Evolutionary conservation across 2,113 vertebrate species (phyloP).

Genomic region (Zingel zingel): DNA sequence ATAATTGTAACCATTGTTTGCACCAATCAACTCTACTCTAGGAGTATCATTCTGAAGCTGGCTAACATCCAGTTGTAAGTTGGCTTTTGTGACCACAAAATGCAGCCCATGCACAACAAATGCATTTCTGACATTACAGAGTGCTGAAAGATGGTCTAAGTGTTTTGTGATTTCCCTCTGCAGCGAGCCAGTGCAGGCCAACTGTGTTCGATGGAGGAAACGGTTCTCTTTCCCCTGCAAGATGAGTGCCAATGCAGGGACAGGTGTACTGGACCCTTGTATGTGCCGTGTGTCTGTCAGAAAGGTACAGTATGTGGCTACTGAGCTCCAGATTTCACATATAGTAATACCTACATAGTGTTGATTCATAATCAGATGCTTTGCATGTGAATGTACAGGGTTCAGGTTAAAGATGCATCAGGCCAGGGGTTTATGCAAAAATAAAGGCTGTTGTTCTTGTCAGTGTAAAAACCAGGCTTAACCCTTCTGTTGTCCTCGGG

Average conservation of each 20-base stretch:
- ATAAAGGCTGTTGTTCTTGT: neutral
- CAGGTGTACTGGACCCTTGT: conserved; percentile 94
- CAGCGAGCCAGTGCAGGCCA: conserved; percentile 95
- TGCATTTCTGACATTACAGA: neutral
- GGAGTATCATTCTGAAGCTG: neutral
- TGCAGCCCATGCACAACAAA: neutral
- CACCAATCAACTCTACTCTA: neutral
- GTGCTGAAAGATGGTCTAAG: neutral
- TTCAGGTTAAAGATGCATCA: neutral
- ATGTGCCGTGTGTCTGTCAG: conserved; percentile 95
- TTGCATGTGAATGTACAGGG: neutral
- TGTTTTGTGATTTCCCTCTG: conserved; percentile 35
- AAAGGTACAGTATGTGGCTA: conserved; percentile 86
- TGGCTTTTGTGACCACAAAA: neutral
- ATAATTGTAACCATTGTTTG: neutral
- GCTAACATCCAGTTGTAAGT: neutral
- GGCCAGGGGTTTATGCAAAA: neutral
- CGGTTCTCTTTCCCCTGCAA: conserved; percentile 95
- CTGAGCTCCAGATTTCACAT: neutral
- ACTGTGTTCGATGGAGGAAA: conserved; percentile 95
- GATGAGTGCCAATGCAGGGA: conserved; percentile 94
- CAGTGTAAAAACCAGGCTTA: neutral
- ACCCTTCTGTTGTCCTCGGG: too few species aligned
- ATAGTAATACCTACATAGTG: neutral
- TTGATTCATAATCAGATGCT: neutral